Evolutionary conservation across 2,888 invertebrate genomes (phyloP).

Genomic region (Andrena camellia): DNA sequence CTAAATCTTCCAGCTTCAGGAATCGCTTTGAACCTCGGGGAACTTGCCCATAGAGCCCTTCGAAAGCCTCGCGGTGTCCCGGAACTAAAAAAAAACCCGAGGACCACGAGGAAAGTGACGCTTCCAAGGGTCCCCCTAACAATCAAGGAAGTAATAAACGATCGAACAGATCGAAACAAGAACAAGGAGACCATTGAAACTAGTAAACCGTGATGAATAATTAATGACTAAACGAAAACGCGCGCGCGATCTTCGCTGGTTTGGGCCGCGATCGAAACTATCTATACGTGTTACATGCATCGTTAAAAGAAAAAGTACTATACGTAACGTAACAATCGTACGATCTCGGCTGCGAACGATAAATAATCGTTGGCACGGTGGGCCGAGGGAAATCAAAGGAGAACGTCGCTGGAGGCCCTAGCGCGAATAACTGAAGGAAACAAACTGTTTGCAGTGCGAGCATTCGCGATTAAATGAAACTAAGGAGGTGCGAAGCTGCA

Average conservation of each 20-base stretch:
- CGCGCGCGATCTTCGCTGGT: neutral
- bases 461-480: conserved; percentile 40
- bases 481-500: conserved; percentile 9
- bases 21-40: too few relatives aligned
- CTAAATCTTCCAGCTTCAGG: too few relatives aligned
- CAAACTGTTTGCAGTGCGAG: conserved; percentile 9
- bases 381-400: neutral
- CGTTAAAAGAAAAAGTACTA: neutral
- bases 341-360: neutral
- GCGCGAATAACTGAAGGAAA: conserved; percentile 6
- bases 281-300: neutral
- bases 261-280: neutral
- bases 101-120: neutral
- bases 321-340: neutral
- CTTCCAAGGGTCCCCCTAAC: neutral
- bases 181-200: conserved; percentile 5
- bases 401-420: neutral
- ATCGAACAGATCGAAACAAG: neutral
- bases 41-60: neutral
- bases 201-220: neutral
- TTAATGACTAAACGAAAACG: conserved; percentile 4
- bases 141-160: neutral
- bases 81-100: neutral
- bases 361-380: conserved; percentile 3
- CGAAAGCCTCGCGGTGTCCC: neutral